Base-by-base conservation (phyloP, 2,888 invertebrate species). In the Griposia aprilina region DNA sequence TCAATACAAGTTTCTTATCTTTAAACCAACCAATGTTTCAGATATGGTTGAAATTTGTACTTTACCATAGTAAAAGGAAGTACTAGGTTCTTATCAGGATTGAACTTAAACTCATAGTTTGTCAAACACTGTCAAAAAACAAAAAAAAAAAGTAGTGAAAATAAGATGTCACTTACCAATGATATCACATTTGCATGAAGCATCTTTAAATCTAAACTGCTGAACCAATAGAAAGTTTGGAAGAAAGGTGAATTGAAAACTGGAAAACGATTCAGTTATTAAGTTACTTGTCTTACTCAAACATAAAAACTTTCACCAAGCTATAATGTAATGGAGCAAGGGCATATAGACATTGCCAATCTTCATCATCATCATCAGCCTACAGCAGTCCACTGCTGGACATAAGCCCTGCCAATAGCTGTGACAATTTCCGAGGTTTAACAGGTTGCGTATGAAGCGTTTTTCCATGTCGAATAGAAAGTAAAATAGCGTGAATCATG, bases 1-100 rank as follows among this genome's bases (percentile, higher is more conserved):
- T 68, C 74, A 63, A 63, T 81, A 74, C 36, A 15, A 52, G 36
- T 65, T 78, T 81, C 71, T 82, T 84, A 85, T 84, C 78, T 62
- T 74, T 48, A 57, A 59, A 74, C 63, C 36, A 74, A 69, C 63
- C 48, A 72, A 67, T 77, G 77, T 81, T 83, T 73, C 23, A 76
- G 76, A 81, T 81, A 81, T 0, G n/a, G 55, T 63, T 69, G 45
- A 26, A 65, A 62, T 65, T 63, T 55, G 4, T 57, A 36, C 26
- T 66, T 81, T 36, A 59, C n/a, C n/a, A 41, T 63, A 63, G 57
- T 73, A 59, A 52, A 68, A 57, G 48, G 23, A 62, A 60, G 57
- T 73, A 55, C 36, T 55, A 41, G 57, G 15, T 73, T 62, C 7
- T 66, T 73, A 73, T 66, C 50, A 69, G n/a, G 23, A 23, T 52